Evolutionary conservation across 2,888 invertebrate species (phyloP), one percentile per base, ranked within the genome.

Genomic region (Vanessa cardui): DNA sequence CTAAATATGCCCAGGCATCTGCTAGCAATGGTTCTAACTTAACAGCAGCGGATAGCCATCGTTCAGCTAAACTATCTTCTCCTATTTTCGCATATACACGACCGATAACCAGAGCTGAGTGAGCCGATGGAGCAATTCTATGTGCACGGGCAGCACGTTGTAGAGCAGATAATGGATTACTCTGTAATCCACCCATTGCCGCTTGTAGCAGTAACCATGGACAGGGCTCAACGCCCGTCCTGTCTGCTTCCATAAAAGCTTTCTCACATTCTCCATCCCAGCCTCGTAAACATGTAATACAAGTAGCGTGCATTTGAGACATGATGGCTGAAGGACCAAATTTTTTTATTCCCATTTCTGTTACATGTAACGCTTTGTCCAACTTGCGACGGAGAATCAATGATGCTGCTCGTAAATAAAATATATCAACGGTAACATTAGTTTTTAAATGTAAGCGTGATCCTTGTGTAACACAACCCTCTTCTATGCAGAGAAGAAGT

Each of bases 1-100:
- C 84, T 70, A 92, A 73, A 70, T 89, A 77, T 4, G 89, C 90
- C 92, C 92, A 92, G 0, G 85, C 92, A 74, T 92, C 90, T 5
- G 92, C 81, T 39, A 92, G 75, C 33, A 84, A 74, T 1, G 92
- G 90, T 70, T 92, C 92, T 26, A 78, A 66, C 64, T 88, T 87
- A 0, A 92, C 89, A 49, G 92, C 87, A 49, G 75, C 85, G 0
- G 89, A 80, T 6, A 84, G 83, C 92, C 92, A 92, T 12, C 89
- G 85, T 69, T 89, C 85, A 12, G 92, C 87, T 62, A 85, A 75
- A 31, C 70, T 70, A n/a, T 80, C 78, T 31, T 90, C 85, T 1
- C 80, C 81, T 65, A 87, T 68, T 65, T 72, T 80, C 2, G 68
- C 78, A 73, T 88, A 89, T 72, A 90, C 82, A 49, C 89, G 80